Evolutionary conservation across 1,140 invertebrate genomes (phyloP).

Genomic region (Coptotermes formosanus): DNA sequence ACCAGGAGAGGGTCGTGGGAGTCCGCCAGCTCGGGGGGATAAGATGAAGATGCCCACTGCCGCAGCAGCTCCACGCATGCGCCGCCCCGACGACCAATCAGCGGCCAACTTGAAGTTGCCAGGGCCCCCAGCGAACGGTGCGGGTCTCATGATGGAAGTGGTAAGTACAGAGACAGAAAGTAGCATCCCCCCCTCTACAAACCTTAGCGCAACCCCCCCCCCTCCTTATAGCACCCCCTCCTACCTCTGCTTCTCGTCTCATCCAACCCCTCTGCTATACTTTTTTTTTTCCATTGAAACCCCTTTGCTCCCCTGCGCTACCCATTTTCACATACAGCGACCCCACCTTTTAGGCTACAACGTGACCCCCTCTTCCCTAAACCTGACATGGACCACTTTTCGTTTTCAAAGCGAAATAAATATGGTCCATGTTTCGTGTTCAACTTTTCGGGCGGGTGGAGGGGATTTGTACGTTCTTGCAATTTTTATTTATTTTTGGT

Average conservation of each 20-base stretch:
- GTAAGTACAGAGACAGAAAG: slow-evolving; percentile 29
- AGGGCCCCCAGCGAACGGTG: slow-evolving; percentile 18
- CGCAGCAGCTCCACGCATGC: slow-evolving; percentile 30
- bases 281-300: neutral
- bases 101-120: slow-evolving; percentile 30
- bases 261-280: slow-evolving; percentile 8
- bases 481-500: neutral
- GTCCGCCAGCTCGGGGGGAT: slow-evolving; percentile 9
- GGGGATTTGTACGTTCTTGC: neutral
- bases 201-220: neutral
- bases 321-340: neutral
- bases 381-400: slow-evolving; percentile 8
- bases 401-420: neutral
- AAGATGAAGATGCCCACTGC: slow-evolving; percentile 26
- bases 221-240: neutral
- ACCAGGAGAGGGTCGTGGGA: slow-evolving; percentile 30
- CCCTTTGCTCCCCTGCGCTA: neutral
- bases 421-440: neutral
- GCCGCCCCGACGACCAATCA: slow-evolving; percentile 21
- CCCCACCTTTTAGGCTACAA: slow-evolving; percentile 22
- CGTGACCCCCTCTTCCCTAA: slow-evolving; percentile 22
- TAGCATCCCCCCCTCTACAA: slow-evolving; percentile 22
- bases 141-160: slow-evolving; percentile 32
- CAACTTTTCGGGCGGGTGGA: neutral
- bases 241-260: neutral